Evolutionary conservation across 2,888 invertebrate species (phyloP), one percentile per base, ranked within the genome.

Genomic region (Ethmia dodecea): DNA sequence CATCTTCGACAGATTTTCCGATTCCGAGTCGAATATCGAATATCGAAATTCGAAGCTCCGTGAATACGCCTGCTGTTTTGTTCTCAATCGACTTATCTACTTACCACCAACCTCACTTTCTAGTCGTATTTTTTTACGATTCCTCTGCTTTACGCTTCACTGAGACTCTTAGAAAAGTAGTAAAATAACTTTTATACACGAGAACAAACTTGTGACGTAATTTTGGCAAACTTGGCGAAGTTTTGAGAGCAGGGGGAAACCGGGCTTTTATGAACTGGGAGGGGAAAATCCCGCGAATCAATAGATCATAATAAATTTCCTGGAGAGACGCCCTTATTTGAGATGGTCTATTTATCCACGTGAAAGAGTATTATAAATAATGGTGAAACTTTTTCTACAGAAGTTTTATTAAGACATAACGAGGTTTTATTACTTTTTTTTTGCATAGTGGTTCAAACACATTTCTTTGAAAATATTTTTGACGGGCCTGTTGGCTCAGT

Each of bases 291-390:
- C 39, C 38, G 42, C 47, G 59, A 69, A 71, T 74, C 69, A 61
- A 73, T 76, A 70, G 68, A 67, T 72, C 67, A 68, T 73, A 69
- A 73, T 73, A 74, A 71, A 75, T 73, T 73, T 60, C 42, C 41
- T 36, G 40, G 50, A 54, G 57, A 43, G 43, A 50, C 47, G 44
- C 40, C 47, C 49, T 52, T 50, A 47, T 45, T 32, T 38, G 37
- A 16, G 33, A 40, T 33, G 36, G 40, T 49, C 49, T 64, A 57
- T 67, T 65, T 64, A 65, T 63, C 54, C 67, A 70, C 71, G 62
- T 69, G 68, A 55, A 62, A 26, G 59, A 63, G 60, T 70, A 63
- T 63, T 65, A 64, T 68, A 60, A 63, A 65, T 71, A 69, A 75
- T 67, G 67, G 57, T 45, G 43, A 28, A 71, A 74, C 62, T 74